Evolutionary conservation across 23 tunicate species (phyloP).

Genomic region (Trididemnum clinides): DNA sequence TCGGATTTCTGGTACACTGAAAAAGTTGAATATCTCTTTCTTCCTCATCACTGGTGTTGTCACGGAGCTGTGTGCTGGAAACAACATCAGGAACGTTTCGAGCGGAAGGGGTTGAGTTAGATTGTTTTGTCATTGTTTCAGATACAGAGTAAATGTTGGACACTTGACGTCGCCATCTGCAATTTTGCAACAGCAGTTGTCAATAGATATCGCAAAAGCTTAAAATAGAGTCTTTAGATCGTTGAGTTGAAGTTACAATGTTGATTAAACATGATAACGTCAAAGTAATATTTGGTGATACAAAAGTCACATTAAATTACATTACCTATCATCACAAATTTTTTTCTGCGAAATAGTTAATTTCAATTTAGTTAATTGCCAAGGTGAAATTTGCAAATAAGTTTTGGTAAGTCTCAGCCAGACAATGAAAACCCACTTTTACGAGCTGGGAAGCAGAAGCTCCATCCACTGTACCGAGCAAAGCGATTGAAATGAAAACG

Average conservation of each 20-base stretch:
- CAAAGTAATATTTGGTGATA: background rate
- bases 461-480: too few species aligned
- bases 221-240: too few species aligned
- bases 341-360: background rate
- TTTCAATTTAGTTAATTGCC: background rate
- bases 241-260: too few species aligned
- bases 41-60: too few species aligned
- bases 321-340: background rate
- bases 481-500: too few species aligned
- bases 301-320: background rate
- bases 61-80: background rate
- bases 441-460: too few species aligned
- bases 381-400: background rate
- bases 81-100: background rate
- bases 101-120: background rate
- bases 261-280: too few species aligned
- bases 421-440: background rate
- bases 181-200: too few species aligned
- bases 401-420: background rate
- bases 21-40: too few species aligned
- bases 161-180: background rate
- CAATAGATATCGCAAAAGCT: too few species aligned
- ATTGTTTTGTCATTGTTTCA: background rate
- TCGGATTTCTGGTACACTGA: too few species aligned
- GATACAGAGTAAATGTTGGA: background rate